Evolutionary conservation across 2,888 invertebrate species (phyloP), one percentile per base, ranked within the genome.

Genomic region (Drosophila pegasa): DNA sequence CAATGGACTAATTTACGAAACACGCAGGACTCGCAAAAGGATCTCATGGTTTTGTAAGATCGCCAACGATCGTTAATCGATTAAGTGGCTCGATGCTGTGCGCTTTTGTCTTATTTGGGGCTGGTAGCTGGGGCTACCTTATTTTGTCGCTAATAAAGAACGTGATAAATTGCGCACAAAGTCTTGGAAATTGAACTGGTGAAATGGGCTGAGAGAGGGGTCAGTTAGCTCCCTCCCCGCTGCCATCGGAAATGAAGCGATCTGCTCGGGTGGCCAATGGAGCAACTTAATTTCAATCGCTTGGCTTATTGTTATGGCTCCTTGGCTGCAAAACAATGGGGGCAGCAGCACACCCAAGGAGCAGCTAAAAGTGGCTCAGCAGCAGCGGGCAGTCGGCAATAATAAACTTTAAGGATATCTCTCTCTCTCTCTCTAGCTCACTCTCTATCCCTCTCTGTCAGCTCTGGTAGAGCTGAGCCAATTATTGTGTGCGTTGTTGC

Each of bases 401-500:
- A 85, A 87, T 85, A 85, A 88, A 78, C 61, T 74, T 88, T 87
- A 83, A 88, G 80, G 78, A 87, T 78, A 68, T 76, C 62, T 56
- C 27, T 57, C 22, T 22, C n/a, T 10, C 45, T 10, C 38, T 7
- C 31, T 20, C 6, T 12, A 41, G 14, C 33, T 37, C 40, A 27
- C 31, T 35, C 27, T 22, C 41, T 27, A 29, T n/a, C 35, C 3
- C n/a, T 9, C 38, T 18, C 20, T 38, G 22, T 27, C 12, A 33
- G 48, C 45, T 3, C 50, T 51, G 47, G 47, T 18, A 51, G 66
- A 69, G 76, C n/a, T 61, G 47, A 41, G 87, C 85, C 91, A 90
- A 90, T 90, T 90, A 90, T 88, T 87, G 88, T 85, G 75, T 85
- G 90, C 91, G 89, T 80, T 86, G 89, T 87, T 88, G 90, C 90